A percentile compares a stretch with the other conserved stretches of the same genome.
Evolutionary conservation across 2,113 vertebrate genomes (phyloP).

Genomic region (Taurulus bubalis): DNA sequence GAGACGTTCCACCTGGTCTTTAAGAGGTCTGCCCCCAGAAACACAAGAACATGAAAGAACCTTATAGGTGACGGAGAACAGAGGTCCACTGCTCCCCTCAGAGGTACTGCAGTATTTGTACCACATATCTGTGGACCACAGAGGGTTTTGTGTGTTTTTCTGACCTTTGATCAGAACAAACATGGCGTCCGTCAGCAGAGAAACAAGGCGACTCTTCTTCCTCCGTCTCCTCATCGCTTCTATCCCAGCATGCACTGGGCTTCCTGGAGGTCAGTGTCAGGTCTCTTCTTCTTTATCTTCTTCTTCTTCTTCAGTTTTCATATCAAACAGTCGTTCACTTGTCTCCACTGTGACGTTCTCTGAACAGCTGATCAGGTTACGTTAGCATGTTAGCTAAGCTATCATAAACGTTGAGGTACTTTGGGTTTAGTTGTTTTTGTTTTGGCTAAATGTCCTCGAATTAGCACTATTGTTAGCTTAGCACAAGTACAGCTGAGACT

Average conservation of each 20-base stretch:
- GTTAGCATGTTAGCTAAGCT: not conserved
- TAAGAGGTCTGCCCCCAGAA: too few relatives aligned
- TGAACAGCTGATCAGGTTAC: not conserved
- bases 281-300: not conserved
- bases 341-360: not conserved
- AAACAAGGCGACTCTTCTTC: conserved; percentile 48
- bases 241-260: conserved; percentile 74
- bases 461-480: not conserved
- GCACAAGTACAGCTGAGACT: not conserved
- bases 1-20: too few relatives aligned
- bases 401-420: not conserved
- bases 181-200: conserved; percentile 72
- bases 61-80: too few relatives aligned
- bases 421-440: not conserved
- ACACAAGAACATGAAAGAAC: too few relatives aligned
- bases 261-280: conserved; percentile 73
- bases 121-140: not conserved
- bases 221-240: conserved; percentile 47
- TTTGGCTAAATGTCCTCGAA: not conserved
- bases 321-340: not conserved
- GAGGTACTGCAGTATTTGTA: not conserved
- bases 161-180: conserved; percentile 73
- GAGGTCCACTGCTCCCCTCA: too few relatives aligned
- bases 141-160: not conserved
- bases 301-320: not conserved